Evolutionary conservation across 2,888 invertebrate species (phyloP).

Genomic region (Diploptera punctata): DNA sequence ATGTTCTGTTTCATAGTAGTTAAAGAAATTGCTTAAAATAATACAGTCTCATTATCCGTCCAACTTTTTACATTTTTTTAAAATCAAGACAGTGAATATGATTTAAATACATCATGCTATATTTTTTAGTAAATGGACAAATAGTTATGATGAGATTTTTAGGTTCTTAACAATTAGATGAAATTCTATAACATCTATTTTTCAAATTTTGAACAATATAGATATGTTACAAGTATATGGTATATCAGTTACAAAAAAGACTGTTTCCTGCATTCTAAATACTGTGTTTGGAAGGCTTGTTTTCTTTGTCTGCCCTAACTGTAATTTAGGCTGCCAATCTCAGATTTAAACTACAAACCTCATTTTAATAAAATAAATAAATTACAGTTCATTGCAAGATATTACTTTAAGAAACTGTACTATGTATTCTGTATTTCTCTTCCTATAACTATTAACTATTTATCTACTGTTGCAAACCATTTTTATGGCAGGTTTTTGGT

Average conservation of each 20-base stretch:
- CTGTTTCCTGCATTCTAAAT: conserved; percentile 5
- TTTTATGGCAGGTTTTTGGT: background rate
- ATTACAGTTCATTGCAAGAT: no score
- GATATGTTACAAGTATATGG: conserved; percentile 19
- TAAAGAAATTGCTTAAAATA: background rate
- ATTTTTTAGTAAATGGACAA: background rate
- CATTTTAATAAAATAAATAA: no score
- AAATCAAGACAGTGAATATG: background rate
- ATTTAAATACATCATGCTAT: background rate
- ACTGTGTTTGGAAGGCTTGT: conserved; percentile 20
- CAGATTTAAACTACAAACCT: no score
- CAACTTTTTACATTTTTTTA: background rate
- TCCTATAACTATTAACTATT: no score
- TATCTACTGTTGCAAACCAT: no score
- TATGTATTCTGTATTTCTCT: no score
- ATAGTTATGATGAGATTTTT: background rate
- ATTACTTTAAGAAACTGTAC: no score
- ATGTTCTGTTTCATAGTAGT: background rate
- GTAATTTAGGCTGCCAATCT: no score
- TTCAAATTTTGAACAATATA: conserved; percentile 17
- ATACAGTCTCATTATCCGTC: conserved; percentile 15
- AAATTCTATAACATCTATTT: conserved; percentile 5
- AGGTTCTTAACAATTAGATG: conserved; percentile 9
- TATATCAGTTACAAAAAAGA: background rate
- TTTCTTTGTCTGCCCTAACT: conserved; percentile 4